A percentile compares a stretch with the other conserved stretches of the same genome.
phyloP scores from a whole-genome alignment of 2,113 vertebrate genomes.

The Anolis sagrei region DNA sequence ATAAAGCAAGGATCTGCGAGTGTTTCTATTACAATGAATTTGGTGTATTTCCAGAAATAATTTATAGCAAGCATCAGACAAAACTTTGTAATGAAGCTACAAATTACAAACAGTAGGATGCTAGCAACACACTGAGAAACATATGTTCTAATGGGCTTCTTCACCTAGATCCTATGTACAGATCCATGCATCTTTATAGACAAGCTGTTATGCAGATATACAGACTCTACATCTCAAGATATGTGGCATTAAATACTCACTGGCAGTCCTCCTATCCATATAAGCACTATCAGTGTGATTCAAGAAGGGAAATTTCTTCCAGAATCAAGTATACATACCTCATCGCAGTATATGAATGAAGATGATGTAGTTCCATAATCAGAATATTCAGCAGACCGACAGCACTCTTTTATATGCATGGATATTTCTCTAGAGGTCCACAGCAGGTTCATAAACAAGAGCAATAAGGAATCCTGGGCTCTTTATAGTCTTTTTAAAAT shows the following conservation, averaged over 20 bases:
- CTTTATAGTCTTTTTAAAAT: neutral
- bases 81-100: neutral
- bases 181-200: neutral
- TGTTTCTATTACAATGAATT: neutral
- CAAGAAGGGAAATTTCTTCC: neutral
- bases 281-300: neutral
- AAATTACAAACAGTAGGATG: constrained; percentile 3
- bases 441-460: neutral
- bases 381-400: neutral
- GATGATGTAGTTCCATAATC: neutral
- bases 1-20: neutral
- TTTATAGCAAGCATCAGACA: neutral
- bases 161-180: neutral
- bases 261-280: neutral
- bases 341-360: neutral
- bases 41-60: neutral
- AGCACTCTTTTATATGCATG: neutral
- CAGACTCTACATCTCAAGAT: neutral
- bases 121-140: constrained; percentile 5
- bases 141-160: neutral
- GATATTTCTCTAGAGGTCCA: neutral
- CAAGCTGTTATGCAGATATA: neutral
- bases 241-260: neutral
- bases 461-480: neutral
- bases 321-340: neutral